These are phyloP conservation scores for Fistularia commersonii DNA, from an alignment of 2,797 vertebrate genomes.

Conservation along the genomic window DNA sequence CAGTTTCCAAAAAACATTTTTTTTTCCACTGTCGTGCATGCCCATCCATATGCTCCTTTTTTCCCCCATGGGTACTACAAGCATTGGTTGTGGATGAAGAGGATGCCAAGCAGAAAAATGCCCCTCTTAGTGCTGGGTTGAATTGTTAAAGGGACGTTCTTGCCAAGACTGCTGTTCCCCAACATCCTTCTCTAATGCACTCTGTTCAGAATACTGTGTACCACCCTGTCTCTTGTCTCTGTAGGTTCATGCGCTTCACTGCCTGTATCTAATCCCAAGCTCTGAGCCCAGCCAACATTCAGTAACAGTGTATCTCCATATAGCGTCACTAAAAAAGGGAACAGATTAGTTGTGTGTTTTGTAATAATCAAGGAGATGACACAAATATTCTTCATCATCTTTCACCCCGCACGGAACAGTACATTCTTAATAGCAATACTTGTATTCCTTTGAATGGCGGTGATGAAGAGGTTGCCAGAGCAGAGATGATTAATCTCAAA, in stretches of 20 bases:
- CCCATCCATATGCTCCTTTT: slow-evolving; percentile 9
- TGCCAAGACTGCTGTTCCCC: slow-evolving; percentile 28
- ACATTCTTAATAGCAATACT: no score
- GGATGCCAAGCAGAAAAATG: slow-evolving; percentile 29
- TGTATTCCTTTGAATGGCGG: slow-evolving; percentile 9
- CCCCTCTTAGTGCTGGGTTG: slow-evolving; percentile 19
- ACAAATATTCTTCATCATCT: slow-evolving; percentile 57
- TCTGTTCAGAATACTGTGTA: slow-evolving; percentile 32
- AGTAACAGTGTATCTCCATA: slow-evolving; percentile 40
- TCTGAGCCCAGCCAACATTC: slow-evolving; percentile 28
- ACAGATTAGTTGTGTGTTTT: slow-evolving; percentile 32
- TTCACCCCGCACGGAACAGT: no score
- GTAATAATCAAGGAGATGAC: slow-evolving; percentile 29
- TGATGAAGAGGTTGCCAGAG: slow-evolving; percentile 10
- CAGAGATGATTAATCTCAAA: slow-evolving; percentile 4
- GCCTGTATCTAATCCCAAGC: slow-evolving; percentile 37
- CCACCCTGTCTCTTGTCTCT: slow-evolving; percentile 32
- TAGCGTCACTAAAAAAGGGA: slow-evolving; percentile 25
- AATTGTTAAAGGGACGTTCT: slow-evolving; percentile 33
- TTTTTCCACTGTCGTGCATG: slow-evolving; percentile 4
- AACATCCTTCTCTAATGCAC: slow-evolving; percentile 31
- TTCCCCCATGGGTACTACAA: slow-evolving; percentile 13
- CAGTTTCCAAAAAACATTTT: no score
- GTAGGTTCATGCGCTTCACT: slow-evolving; percentile 55
- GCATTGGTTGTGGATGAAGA: slow-evolving; percentile 10